Evolutionary conservation across 2,888 invertebrate species (phyloP).

Genomic region (Leptopilina drosophilae): DNA sequence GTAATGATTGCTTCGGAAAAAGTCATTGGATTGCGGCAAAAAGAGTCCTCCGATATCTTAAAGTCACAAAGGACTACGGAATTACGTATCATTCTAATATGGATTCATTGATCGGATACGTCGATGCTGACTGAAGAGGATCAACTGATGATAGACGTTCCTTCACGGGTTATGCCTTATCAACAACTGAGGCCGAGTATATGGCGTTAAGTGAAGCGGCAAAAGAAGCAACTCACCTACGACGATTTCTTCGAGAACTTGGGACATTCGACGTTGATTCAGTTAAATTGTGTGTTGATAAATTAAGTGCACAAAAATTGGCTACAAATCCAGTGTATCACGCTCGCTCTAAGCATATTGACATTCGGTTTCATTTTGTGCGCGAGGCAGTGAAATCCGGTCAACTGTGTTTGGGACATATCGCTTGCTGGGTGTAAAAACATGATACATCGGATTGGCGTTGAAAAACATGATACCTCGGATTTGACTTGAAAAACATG

Average conservation of each 20-base stretch:
- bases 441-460: too few species aligned
- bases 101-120: background rate
- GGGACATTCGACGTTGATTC: background rate
- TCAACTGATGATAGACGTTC: constrained; percentile 58
- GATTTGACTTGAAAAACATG: too few species aligned
- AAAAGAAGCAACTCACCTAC: constrained; percentile 58
- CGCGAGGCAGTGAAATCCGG: constrained; percentile 34
- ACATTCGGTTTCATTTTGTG: constrained; percentile 51
- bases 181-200: constrained; percentile 64
- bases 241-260: constrained; percentile 32
- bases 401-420: background rate
- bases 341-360: constrained; percentile 44
- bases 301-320: constrained; percentile 41
- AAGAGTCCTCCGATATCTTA: constrained; percentile 12
- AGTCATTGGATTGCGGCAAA: constrained; percentile 16
- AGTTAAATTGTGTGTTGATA: constrained; percentile 43
- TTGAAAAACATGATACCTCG: too few species aligned
- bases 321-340: constrained; percentile 10
- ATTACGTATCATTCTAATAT: background rate
- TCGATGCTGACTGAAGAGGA: constrained; percentile 44
- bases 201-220: constrained; percentile 58
- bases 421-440: too few species aligned
- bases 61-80: background rate
- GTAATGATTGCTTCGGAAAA: constrained; percentile 38
- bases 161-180: constrained; percentile 59